phyloP scores from a whole-genome alignment of 2,888 invertebrate genomes.

The Agonopterix arenella region DNA sequence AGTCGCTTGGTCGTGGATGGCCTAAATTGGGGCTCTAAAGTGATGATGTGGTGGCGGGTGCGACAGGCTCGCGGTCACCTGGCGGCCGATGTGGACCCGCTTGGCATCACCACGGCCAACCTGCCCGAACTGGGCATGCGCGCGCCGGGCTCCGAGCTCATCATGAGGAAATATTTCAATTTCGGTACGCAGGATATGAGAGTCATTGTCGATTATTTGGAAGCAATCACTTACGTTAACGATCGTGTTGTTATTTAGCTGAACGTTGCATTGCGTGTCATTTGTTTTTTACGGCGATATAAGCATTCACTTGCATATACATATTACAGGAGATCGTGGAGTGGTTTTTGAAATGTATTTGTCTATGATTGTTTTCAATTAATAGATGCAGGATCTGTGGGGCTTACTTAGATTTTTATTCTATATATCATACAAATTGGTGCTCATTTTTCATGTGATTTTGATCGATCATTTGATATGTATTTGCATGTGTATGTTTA shows the following conservation, averaged over 20 bases:
- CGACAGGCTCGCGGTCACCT: conserved; percentile 94
- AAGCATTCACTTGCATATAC: conserved; percentile 49
- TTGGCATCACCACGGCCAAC: conserved; percentile 89
- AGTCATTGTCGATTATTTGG: conserved; percentile 31
- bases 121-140: conserved; percentile 74
- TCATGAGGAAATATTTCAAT: conserved; percentile 77
- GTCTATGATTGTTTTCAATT: background rate
- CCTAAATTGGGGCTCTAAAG: conserved; percentile 38
- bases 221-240: conserved; percentile 37
- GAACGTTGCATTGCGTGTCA: conserved; percentile 47
- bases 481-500: conserved; percentile 45
- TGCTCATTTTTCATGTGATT: too few relatives aligned
- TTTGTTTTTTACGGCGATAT: conserved; percentile 40
- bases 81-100: conserved; percentile 94
- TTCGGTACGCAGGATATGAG: conserved; percentile 62
- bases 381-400: too few relatives aligned
- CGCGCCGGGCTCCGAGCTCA: conserved; percentile 71
- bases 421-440: background rate
- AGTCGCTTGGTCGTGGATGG: conserved; percentile 13
- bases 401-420: background rate
- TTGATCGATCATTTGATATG: conserved; percentile 8
- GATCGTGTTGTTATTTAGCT: conserved; percentile 31
- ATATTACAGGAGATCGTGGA: background rate
- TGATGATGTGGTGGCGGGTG: conserved; percentile 56
- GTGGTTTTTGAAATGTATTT: background rate